These are phyloP conservation scores for Galleria mellonella DNA, from an alignment of 1,140 invertebrate species.

Conservation along the genomic window DNA sequence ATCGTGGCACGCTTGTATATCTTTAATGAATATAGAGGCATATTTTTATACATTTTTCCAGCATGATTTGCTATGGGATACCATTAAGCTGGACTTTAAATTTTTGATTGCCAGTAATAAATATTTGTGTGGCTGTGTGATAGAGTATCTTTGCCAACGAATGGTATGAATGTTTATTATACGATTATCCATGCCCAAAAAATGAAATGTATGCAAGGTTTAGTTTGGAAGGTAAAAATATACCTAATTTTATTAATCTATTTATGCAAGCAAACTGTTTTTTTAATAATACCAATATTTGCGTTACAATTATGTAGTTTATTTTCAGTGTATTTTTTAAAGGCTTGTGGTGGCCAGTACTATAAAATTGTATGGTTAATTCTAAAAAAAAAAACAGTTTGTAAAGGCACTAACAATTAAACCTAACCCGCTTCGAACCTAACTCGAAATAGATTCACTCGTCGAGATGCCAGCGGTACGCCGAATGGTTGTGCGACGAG, in stretches of 20 bases:
- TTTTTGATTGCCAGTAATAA: slow-evolving; percentile 16
- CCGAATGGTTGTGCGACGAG: slow-evolving; percentile 90
- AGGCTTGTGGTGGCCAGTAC: no score
- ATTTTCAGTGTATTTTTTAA: no score
- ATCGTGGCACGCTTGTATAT: slow-evolving; percentile 48
- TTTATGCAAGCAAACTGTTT: slow-evolving; percentile 15
- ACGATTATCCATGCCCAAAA: background rate
- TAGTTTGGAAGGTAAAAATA: background rate
- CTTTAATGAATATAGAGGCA: slow-evolving; percentile 24
- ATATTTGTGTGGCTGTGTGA: slow-evolving; percentile 4
- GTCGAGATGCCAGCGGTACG: slow-evolving; percentile 89
- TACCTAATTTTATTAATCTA: slow-evolving; percentile 10
- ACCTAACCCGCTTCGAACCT: slow-evolving; percentile 45
- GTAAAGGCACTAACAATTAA: slow-evolving; percentile 28
- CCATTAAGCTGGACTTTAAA: slow-evolving; percentile 37
- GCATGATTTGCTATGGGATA: slow-evolving; percentile 41
- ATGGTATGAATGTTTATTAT: slow-evolving; percentile 1
- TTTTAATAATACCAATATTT: background rate
- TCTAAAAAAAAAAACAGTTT: slow-evolving; percentile 28
- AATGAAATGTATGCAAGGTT: background rate
- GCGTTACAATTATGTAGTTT: no score
- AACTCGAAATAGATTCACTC: slow-evolving; percentile 87
- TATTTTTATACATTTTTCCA: slow-evolving; percentile 24
- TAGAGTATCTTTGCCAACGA: slow-evolving; percentile 1
- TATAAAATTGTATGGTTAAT: no score